Base-by-base conservation (phyloP, 2,113 vertebrate genomes). In the Salvator merianae region DNA sequence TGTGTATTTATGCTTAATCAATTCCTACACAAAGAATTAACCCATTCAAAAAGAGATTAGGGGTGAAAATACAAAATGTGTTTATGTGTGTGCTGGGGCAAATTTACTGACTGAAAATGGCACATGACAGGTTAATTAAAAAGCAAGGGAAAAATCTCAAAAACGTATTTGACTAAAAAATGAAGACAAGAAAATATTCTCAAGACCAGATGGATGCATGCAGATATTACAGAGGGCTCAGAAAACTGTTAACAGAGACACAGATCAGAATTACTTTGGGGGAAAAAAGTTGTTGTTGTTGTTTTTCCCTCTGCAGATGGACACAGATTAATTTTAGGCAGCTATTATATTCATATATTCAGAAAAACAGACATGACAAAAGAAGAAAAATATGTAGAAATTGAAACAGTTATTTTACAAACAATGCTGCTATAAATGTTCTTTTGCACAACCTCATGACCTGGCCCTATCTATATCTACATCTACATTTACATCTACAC, bases 221-320 rank as follows among this genome's bases (percentile, higher is more conserved):
- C 5, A 74, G 22, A 3, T 47, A 28, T 59, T 40, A 65, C 12
- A 74, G 73, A 53, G 24, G 3, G 72, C 59, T 84, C 50, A 86
- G 70, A 86, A 1, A 81, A 0, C 1, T 83, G 32, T 30, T 79
- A 83, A 63, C 38, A 87, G 34, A 18, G 43, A 20, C 73, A 78
- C 82, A 32, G 24, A 40, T 38, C 59, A 73, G 43, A 66, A 34
- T 66, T 32, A 69, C 30, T 89, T 84, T 72, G 84, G 81, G 4
- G 73, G 18, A 40, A 20, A n/a, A 55, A 59, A 13, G 28, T 10
- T 59, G 13, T 80, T 7, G 22, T 2, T 50, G 10, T 47, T 47
- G 10, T 87, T 87, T 86, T 20, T 20, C 14, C 50, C 86, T 87
- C 59, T 81, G 87, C 84, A 87, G 71, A 30, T 62, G 65, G 53